phyloP scores from a whole-genome alignment of 1,140 invertebrate genomes.

The Tetramorium simillimum region DNA sequence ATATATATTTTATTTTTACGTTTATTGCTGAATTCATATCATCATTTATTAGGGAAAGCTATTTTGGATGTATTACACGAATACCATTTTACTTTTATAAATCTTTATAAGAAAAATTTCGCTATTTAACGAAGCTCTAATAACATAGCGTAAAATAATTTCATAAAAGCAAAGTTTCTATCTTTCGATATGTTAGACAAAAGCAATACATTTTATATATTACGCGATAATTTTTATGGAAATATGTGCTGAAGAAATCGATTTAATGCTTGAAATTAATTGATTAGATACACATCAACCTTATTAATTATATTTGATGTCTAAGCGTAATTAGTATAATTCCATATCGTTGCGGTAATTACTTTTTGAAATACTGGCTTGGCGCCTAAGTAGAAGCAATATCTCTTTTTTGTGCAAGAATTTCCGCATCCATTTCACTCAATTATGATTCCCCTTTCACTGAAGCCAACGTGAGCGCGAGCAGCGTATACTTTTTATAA shows the following conservation, averaged over 20 bases:
- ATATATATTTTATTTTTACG: too few species aligned
- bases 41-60: slow-evolving; percentile 16
- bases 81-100: not conserved
- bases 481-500: slow-evolving; percentile 3
- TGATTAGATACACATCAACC: not conserved
- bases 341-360: slow-evolving; percentile 14
- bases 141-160: not conserved
- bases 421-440: slow-evolving; percentile 53
- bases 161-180: not conserved
- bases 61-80: not conserved
- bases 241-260: not conserved
- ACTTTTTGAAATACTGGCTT: slow-evolving; percentile 42
- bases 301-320: not conserved
- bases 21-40: not conserved
- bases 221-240: not conserved
- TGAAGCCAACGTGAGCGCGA: slow-evolving; percentile 7
- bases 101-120: slow-evolving; percentile 1
- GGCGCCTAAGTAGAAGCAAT: not conserved
- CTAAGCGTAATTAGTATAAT: slow-evolving; percentile 21
- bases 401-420: slow-evolving; percentile 38
- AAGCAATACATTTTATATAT: not conserved
- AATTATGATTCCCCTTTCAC: slow-evolving; percentile 57
- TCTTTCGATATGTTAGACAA: not conserved
- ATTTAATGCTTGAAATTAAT: slow-evolving; percentile 12
- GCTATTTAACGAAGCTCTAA: not conserved